Evolutionary conservation across 1,140 invertebrate genomes (phyloP), one percentile per base, ranked within the genome.

Genomic region (Phymastichus coffea): DNA sequence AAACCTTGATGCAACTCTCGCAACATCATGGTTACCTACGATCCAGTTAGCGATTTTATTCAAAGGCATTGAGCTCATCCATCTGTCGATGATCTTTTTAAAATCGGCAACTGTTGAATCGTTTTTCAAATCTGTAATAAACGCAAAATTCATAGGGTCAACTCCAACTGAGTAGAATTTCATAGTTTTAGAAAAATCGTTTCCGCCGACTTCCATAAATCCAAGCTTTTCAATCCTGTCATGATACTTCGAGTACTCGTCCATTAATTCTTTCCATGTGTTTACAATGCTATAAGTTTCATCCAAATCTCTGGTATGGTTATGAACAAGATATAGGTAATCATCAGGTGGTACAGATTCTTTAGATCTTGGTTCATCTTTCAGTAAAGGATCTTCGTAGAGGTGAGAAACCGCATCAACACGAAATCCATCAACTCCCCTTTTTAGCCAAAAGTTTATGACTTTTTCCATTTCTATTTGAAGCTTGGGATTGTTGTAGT

Each of bases 171-270:
- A 63, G 62, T 68, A 66, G 10, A 81, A 78, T 1, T 89, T 69
- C 68, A 84, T 84, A 62, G 87, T 83, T 0, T 88, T 88, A 70
- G 87, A 85, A n/a, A n/a, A n/a, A 4, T 85, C 84, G 6, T 87
- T 88, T 66, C 80, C 79, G 19, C 85, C 80, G 0, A 89, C 64
- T 87, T 88, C 90, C 70, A 82, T 83, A 7, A 68, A 67, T 91
- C 93, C 88, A 89, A 92, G 81, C 63, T 87, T 87, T 43, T 85
- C 69, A 47, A 85, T 78, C 54, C 88, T 90, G 8, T 89, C 84
- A 65, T 91, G 88, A 69, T 92, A 90, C 4, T 17, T 48, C 10
- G 46, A 30, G n/a, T 30, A 33, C 6, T 30, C 6, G 28, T 48
- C 28, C 3, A 30, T 15, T 47, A 51, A 28, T 37, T 37, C 49